Base-by-base conservation (phyloP, 1,140 invertebrate genomes). In the Trichoplusia ni region DNA sequence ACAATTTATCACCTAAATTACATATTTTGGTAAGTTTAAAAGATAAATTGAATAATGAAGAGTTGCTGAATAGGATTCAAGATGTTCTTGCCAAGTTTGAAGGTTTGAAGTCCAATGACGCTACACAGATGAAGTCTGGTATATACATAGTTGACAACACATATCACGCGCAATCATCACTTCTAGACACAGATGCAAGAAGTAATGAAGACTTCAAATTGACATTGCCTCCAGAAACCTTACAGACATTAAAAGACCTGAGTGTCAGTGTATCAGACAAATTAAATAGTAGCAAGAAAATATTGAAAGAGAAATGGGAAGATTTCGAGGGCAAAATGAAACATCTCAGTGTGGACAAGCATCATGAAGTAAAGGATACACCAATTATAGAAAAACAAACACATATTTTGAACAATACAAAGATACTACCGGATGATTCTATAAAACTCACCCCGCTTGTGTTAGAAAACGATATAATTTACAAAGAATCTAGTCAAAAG, bases 81-180 rank as follows among this genome's bases (percentile, higher is more conserved):
- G 64, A 61, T 46, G 66, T 91, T 33, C 63, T 92, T 64, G 77
- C 88, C 4, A 86, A 89, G 56, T 83, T 92, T 64, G 78, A 84
- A 8, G 77, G 60, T 23, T 67, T 90, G 16, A 90, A 91, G 67
- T 67, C 75, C 38, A 85, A 73, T 46, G 88, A 86, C 7, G 81
- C 76, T 2, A 87, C 82, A 23, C 88, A 91, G 73, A 79, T 89
- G 67, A 91, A 92, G 64, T 91, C 91, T 58, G 92, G 92, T 11
- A 92, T 92, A 56, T 91, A 87, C 72, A 82, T 92, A 31, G 81
- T 92, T 21, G 91, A 92, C 54, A 92, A 92, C 64, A 84, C 85
- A 49, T 91, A 90, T 77, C 71, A 83, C n/a, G 78, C 82, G 1
- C 86, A 91, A 61, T 62, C 76, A 33, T 69, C 81, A 6, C 71